Percentiles rank a stretch among this genome's conserved stretches.
phyloP scores from a whole-genome alignment of 2,888 invertebrate genomes.

The Cephus sareptanus region DNA sequence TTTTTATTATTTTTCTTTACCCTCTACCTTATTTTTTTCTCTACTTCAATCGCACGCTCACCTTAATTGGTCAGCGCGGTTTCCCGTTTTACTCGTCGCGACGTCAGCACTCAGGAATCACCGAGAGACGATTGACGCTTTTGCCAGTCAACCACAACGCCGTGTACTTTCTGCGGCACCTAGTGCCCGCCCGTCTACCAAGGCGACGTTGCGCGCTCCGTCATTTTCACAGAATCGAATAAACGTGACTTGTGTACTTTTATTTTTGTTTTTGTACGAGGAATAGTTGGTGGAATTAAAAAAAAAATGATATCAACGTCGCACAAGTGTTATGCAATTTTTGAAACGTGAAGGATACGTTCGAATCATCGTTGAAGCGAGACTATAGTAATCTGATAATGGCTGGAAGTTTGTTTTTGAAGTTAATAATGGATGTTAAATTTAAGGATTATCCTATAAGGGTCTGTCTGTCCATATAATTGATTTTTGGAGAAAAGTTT shows the following conservation, averaged over 20 bases:
- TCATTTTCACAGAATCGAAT: not conserved
- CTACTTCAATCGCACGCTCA: not conserved
- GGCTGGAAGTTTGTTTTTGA: not conserved
- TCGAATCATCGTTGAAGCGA: not conserved
- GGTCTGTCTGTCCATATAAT: not conserved
- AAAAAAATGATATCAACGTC: not conserved
- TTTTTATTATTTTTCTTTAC: not conserved
- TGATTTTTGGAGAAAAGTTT: not conserved
- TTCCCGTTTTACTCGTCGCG: not conserved
- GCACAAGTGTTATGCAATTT: not conserved
- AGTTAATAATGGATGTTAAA: not conserved
- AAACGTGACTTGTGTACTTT: not conserved
- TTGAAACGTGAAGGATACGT: not conserved
- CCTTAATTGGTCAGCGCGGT: not conserved
- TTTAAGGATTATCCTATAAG: not conserved
- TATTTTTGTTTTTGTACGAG: not conserved
- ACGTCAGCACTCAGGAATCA: not conserved
- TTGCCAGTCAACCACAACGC: not conserved
- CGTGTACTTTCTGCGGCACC: not conserved
- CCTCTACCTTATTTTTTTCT: no score
- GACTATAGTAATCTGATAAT: not conserved
- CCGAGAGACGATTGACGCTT: not conserved
- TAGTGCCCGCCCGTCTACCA: not conserved
- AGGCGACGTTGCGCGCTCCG: not conserved
- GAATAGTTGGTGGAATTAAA: not conserved